Evolutionary conservation across 2,888 invertebrate species (phyloP).

Genomic region (Heliconius sara): DNA sequence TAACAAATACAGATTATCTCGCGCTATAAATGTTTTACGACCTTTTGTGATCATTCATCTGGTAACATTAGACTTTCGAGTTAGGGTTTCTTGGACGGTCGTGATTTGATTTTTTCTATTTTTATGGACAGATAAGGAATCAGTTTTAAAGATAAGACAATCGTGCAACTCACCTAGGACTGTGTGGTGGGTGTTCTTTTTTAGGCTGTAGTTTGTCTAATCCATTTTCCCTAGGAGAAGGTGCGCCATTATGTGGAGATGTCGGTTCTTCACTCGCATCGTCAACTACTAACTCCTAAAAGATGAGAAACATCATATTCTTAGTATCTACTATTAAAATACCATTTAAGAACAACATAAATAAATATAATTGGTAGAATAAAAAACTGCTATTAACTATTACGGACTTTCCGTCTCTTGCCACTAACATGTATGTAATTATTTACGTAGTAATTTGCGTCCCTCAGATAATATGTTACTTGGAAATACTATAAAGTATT

Average conservation of each 20-base stretch:
- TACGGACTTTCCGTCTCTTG: neutral
- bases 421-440: neutral
- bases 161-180: constrained; percentile 75
- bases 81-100: constrained; percentile 20
- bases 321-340: neutral
- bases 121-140: neutral
- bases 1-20: constrained; percentile 43
- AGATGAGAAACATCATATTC: constrained; percentile 56
- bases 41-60: constrained; percentile 35
- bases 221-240: constrained; percentile 94
- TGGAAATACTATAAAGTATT: neutral
- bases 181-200: constrained; percentile 90
- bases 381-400: neutral
- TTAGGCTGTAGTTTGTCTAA: constrained; percentile 90
- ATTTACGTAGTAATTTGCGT: too few species aligned
- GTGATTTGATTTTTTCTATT: constrained; percentile 24
- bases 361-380: neutral
- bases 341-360: too few species aligned
- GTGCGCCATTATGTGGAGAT: constrained; percentile 93
- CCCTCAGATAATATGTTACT: neutral
- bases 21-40: constrained; percentile 41
- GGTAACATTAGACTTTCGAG: constrained; percentile 24
- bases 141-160: neutral
- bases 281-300: constrained; percentile 97
- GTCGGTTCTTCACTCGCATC: constrained; percentile 96